Percentiles rank a stretch among this genome's conserved stretches.
Evolutionary conservation across 1,140 invertebrate species (phyloP).

Genomic region (Caenorhabditis briggsae): DNA sequence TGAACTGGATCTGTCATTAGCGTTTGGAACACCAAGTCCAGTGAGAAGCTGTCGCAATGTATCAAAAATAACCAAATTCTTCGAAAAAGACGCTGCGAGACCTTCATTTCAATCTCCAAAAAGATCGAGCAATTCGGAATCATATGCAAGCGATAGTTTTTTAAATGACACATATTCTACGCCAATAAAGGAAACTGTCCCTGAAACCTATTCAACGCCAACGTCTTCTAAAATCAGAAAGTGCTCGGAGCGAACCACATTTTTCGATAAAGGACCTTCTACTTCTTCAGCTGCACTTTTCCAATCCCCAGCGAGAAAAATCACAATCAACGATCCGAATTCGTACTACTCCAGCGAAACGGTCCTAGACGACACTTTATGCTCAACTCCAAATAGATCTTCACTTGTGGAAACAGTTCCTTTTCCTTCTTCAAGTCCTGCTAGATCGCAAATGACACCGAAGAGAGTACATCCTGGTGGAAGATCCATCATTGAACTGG

Average conservation of each 20-base stretch:
- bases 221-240: too few relatives aligned
- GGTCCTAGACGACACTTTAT: neutral
- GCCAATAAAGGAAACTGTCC: too few relatives aligned
- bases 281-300: neutral
- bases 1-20: neutral
- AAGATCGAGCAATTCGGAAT: neutral
- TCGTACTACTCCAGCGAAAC: neutral
- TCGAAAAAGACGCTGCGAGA: neutral
- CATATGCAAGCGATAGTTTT: too few relatives aligned
- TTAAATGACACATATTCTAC: too few relatives aligned
- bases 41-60: neutral
- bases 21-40: neutral
- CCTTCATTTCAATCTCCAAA: neutral
- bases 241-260: too few relatives aligned
- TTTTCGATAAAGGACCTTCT: too few relatives aligned
- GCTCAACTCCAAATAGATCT: neutral
- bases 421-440: neutral
- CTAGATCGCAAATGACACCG: neutral
- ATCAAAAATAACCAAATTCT: neutral
- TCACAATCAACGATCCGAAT: conserved; percentile 3
- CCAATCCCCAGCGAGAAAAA: neutral
- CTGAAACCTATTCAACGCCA: too few relatives aligned
- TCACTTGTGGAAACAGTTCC: neutral
- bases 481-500: neutral
- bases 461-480: neutral